Evolutionary conservation across 2,888 invertebrate species (phyloP).

Genomic region (Diabrotica balteata): DNA sequence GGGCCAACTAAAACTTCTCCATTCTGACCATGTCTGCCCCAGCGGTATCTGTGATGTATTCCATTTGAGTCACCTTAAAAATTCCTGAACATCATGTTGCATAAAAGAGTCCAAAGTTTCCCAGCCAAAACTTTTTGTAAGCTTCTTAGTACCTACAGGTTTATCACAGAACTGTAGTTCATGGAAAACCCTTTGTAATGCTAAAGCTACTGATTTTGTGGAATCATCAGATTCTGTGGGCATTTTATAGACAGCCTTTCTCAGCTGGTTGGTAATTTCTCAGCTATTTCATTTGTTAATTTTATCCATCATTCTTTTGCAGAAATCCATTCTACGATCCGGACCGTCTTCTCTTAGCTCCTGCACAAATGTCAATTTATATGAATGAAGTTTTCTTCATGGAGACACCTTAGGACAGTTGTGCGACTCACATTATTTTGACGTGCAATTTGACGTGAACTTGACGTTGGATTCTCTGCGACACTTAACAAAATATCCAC

Average conservation of each 20-base stretch:
- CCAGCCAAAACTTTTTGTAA: constrained; percentile 99
- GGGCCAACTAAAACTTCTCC: constrained; percentile 60
- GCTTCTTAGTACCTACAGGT: constrained; percentile 98
- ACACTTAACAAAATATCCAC: no score
- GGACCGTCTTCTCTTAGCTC: no score
- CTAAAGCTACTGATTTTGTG: constrained; percentile 91
- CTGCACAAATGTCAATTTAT: no score
- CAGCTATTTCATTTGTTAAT: no score
- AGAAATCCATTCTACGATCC: no score
- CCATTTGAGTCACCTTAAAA: constrained; percentile 76
- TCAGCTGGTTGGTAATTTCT: constrained; percentile 90
- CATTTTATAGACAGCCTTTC: constrained; percentile 97
- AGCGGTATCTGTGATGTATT: constrained; percentile 67
- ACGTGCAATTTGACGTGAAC: no score
- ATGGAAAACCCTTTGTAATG: constrained; percentile 96
- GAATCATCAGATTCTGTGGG: constrained; percentile 98
- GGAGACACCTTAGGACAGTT: no score
- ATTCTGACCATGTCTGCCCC: constrained; percentile 67
- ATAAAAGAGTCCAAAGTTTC: constrained; percentile 99
- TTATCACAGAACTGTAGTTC: constrained; percentile 97
- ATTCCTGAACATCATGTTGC: constrained; percentile 97
- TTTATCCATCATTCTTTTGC: no score
- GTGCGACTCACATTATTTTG: no score
- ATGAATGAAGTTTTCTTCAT: no score
- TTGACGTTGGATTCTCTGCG: no score